Evolutionary conservation across 2,888 invertebrate genomes (phyloP), one percentile per base, ranked within the genome.

Genomic region (Andrena chrysosceles): DNA sequence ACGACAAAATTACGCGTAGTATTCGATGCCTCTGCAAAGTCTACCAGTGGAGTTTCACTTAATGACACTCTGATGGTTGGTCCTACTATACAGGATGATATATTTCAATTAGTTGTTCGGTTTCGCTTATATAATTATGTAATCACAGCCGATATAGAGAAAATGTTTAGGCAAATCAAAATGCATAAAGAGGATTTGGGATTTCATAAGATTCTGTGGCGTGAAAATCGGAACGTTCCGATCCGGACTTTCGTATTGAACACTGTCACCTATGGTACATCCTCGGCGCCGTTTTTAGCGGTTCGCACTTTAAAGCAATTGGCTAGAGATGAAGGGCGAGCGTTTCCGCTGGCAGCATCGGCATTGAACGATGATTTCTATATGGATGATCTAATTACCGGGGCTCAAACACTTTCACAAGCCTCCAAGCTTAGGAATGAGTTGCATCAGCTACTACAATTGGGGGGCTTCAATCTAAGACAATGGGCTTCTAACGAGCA

Each of bases 401-500:
- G 42, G n/a, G 42, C 56, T 1, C 3, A 23, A 5, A 26, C 23
- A 7, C 26, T 5, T 4, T 8, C 35, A 42, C 2, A 7, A 1
- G 35, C 56, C 23, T 13, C 59, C 2, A 0, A 2, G 2, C 23
- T 69, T 13, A 5, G 56, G 2, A 7, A 56, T 4, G 42, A 56
- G 3, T 2, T 26, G 16, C 35, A 59, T 16, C 33, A 2, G 4
- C 29, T 69, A 42, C 23, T 26, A 0, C 13, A 3, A 2, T 26
- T 26, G 26, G 69, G 56, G 2, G 59, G 69, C 0, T 69, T 69
- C 16, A 16, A 69, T 20, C 26, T 69, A 4, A 13, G 56, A 26
- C 69, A 56, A n/a, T 69, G 69, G 69, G 8, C 69, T 2, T 69
- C 56, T 0, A 68, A 56, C 26, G 56, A 69, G 0, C 4, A 13